These are phyloP conservation scores for Fabriciana adippe DNA, from an alignment of 2,888 invertebrate genomes.

Conservation along the genomic window DNA sequence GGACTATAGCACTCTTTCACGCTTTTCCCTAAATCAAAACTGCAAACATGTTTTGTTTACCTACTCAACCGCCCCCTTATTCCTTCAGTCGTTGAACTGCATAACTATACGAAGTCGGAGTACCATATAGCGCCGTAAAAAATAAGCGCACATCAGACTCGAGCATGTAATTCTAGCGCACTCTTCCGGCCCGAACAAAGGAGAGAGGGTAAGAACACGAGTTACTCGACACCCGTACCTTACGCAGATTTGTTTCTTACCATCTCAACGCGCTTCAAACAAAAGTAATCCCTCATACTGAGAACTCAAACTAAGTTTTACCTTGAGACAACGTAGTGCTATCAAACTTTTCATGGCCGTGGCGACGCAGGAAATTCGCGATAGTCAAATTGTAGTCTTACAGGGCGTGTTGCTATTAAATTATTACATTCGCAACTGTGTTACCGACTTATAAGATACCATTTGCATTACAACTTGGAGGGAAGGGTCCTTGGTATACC, in stretches of 20 bases:
- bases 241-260: conserved; percentile 81
- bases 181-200: conserved; percentile 82
- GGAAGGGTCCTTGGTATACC: conserved; percentile 73
- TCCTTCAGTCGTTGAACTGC: conserved; percentile 79
- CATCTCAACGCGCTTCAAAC: conserved; percentile 53
- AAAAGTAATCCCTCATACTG: conserved; percentile 61
- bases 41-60: conserved; percentile 71
- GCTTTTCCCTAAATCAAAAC: conserved; percentile 62
- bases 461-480: conserved; percentile 63
- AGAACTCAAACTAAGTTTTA: conserved; percentile 60
- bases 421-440: conserved; percentile 79
- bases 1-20: conserved; percentile 46
- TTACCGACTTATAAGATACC: conserved; percentile 70
- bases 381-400: conserved; percentile 83
- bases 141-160: conserved; percentile 82
- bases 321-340: conserved; percentile 48
- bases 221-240: conserved; percentile 82
- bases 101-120: conserved; percentile 76
- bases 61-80: conserved; percentile 69
- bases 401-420: conserved; percentile 74
- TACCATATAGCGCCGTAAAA: conserved; percentile 80
- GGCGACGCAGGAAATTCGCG: conserved; percentile 77
- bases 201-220: conserved; percentile 82
- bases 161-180: conserved; percentile 83
- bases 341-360: conserved; percentile 65